These are phyloP conservation scores for Petrosia ficiformis DNA, from an alignment of 37 sponge, comb jelly and placozoan species.

Conservation along the genomic window DNA sequence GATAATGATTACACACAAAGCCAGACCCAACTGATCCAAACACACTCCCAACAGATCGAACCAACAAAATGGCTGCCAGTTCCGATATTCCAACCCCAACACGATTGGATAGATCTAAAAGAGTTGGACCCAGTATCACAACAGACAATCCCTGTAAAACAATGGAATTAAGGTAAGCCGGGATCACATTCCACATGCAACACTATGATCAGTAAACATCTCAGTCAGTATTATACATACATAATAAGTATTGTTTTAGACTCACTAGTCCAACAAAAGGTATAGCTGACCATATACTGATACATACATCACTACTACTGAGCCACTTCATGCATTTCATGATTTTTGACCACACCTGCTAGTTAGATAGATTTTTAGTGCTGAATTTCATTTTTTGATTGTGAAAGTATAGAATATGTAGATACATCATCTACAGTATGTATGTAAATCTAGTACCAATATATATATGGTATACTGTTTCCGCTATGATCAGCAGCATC, in stretches of 20 bases:
- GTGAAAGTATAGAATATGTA: no score
- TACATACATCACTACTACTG: neutral
- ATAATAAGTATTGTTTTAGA: neutral
- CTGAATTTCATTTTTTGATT: no score
- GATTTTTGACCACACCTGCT: no score
- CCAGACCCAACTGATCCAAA: conserved; percentile 49
- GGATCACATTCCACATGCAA: no score
- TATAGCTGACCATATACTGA: conserved; percentile 37
- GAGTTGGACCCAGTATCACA: conserved; percentile 48
- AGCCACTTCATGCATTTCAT: no score
- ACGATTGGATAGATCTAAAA: conserved; percentile 47
- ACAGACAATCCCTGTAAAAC: conserved; percentile 22
- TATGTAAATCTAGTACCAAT: no score
- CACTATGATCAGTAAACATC: neutral
- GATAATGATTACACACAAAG: conserved; percentile 33
- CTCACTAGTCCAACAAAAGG: conserved; percentile 56
- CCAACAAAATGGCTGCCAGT: conserved; percentile 40
- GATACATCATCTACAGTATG: no score
- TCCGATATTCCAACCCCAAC: conserved; percentile 12
- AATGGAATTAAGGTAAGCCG: no score
- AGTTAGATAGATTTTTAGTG: no score
- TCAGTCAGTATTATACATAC: neutral
- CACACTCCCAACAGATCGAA: conserved; percentile 29
- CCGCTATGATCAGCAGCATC: no score
- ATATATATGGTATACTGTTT: no score